These are phyloP conservation scores for Tinea pellionella DNA, from an alignment of 2,888 invertebrate genomes.

Conservation along the genomic window DNA sequence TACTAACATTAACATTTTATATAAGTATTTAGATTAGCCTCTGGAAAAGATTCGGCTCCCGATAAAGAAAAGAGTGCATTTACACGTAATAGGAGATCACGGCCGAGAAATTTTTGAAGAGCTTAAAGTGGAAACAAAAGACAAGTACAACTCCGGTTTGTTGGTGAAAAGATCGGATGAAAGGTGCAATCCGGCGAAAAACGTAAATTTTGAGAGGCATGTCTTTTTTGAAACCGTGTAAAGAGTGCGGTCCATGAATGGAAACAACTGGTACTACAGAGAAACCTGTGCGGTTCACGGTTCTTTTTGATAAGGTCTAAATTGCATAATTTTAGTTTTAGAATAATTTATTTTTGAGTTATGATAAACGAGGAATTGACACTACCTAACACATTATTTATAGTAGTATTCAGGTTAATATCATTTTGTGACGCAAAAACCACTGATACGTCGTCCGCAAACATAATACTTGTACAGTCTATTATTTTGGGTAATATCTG, in stretches of 20 bases:
- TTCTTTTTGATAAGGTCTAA: neutral
- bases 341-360: too few relatives aligned
- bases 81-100: slow-evolving; percentile 20
- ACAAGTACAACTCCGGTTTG: slow-evolving; percentile 6
- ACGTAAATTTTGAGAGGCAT: slow-evolving; percentile 18
- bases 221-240: neutral
- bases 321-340: too few relatives aligned
- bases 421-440: slow-evolving; percentile 4
- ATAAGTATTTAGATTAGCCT: too few relatives aligned
- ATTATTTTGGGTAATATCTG: too few relatives aligned
- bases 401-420: too few relatives aligned
- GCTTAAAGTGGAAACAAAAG: slow-evolving; percentile 11
- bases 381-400: too few relatives aligned
- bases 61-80: slow-evolving; percentile 14
- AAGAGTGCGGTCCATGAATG: neutral
- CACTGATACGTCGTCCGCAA: slow-evolving; percentile 15
- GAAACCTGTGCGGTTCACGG: neutral
- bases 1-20: too few relatives aligned
- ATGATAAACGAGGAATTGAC: too few relatives aligned
- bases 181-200: slow-evolving; percentile 14
- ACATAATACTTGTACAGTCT: too few relatives aligned
- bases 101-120: slow-evolving; percentile 18
- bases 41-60: neutral
- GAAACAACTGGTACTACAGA: neutral
- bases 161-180: slow-evolving; percentile 15